Conservation (phyloP, 2,888 invertebrate species). For the Drosophila formosana region DNA sequence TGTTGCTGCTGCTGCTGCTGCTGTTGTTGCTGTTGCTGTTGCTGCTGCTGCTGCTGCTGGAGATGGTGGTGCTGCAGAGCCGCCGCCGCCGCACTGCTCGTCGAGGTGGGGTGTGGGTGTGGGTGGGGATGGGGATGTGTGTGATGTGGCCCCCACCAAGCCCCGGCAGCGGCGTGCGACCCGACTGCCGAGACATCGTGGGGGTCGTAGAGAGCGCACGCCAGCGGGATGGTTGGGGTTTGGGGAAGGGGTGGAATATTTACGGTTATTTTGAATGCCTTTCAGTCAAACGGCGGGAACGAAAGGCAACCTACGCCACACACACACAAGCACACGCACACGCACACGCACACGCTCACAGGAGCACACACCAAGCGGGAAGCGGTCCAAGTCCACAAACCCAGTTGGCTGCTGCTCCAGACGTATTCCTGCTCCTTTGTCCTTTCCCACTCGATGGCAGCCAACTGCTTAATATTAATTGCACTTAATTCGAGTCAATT, state of each 20-base stretch:
- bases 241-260: conserved; percentile 86
- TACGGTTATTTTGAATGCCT: conserved; percentile 85
- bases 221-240: conserved; percentile 86
- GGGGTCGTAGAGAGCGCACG: conserved; percentile 86
- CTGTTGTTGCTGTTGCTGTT: conserved; percentile 57
- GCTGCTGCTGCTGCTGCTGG: conserved; percentile 66
- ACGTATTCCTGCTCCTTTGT: neutral
- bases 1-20: conserved; percentile 66
- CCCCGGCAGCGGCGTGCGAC: conserved; percentile 86
- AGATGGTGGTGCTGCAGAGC: conserved; percentile 84
- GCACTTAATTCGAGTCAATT: conserved; percentile 20
- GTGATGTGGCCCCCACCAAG: conserved; percentile 86
- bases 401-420: conserved; percentile 7
- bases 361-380: conserved; percentile 26
- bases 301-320: conserved; percentile 28
- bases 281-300: conserved; percentile 65
- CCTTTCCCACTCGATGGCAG: neutral
- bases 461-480: conserved; percentile 12
- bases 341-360: conserved; percentile 17
- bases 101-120: conserved; percentile 78
- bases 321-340: conserved; percentile 26
- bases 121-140: conserved; percentile 70
- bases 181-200: conserved; percentile 86
- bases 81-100: conserved; percentile 83
- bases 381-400: conserved; percentile 17